Conservation (phyloP, 2,113 vertebrate genomes). For the Pan paniscus region DNA sequence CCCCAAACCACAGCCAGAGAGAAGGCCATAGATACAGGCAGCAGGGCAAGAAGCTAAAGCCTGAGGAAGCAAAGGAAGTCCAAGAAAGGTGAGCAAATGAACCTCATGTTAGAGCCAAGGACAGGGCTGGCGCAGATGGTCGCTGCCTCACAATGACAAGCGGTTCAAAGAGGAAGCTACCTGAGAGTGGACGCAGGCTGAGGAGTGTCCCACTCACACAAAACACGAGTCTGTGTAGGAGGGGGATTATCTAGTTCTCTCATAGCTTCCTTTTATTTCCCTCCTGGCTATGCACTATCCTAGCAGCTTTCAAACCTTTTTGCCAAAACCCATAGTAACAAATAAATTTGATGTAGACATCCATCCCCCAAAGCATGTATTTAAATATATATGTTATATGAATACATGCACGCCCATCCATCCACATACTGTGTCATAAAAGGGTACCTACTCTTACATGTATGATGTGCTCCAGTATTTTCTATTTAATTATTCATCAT, state of each 20-base stretch:
- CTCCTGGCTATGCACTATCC: background rate
- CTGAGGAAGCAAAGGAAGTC: no score
- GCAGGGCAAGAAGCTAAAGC: background rate
- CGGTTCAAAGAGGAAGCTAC: accelerated
- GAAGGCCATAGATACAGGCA: background rate
- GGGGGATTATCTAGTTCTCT: no score
- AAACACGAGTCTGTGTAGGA: accelerated
- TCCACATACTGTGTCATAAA: background rate
- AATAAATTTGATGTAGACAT: background rate
- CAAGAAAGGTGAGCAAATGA: background rate
- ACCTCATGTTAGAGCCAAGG: background rate
- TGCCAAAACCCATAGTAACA: background rate
- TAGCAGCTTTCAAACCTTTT: background rate
- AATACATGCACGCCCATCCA: background rate
- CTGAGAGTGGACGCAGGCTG: background rate
- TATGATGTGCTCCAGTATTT: background rate
- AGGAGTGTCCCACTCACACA: background rate
- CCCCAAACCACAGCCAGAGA: background rate
- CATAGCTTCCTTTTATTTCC: no score
- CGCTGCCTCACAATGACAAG: background rate
- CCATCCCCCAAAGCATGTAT: background rate
- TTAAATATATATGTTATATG: accelerated
- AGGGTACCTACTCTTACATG: background rate
- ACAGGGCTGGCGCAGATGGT: accelerated
- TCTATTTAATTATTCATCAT: background rate